A percentile compares a stretch with the other conserved stretches of the same genome.
Conservation (phyloP, 2,888 invertebrate genomes). For the Tubiluchus corallicola region DNA sequence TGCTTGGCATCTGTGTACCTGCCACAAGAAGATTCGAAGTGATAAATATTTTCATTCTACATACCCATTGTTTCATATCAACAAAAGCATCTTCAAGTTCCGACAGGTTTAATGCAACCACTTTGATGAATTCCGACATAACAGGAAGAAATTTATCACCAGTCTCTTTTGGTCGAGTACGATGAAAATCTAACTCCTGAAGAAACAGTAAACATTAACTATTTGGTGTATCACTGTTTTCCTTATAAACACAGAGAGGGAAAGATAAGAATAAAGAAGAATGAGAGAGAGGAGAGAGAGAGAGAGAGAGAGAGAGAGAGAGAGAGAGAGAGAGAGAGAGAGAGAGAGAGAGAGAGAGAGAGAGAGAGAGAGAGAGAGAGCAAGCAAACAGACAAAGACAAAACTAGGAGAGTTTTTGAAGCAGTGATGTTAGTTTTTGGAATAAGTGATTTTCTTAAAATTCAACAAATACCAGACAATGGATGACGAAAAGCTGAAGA, state of each 20-base stretch:
- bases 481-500: too few species aligned
- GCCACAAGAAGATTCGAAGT: too few species aligned
- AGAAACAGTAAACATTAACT: slow-evolving; percentile 4
- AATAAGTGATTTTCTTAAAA: too few species aligned
- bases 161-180: slow-evolving; percentile 39
- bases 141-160: slow-evolving; percentile 74
- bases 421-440: too few species aligned
- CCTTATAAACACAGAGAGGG: not conserved
- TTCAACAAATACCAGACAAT: too few species aligned
- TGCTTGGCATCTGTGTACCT: too few species aligned
- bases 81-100: slow-evolving; percentile 80
- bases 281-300: not conserved
- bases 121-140: slow-evolving; percentile 84
- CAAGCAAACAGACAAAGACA: too few species aligned
- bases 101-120: slow-evolving; percentile 72
- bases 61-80: slow-evolving; percentile 70
- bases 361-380: too few species aligned
- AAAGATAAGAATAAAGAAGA: not conserved
- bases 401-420: too few species aligned
- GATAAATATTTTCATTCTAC: too few species aligned
- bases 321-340: too few species aligned
- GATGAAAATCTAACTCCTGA: slow-evolving; percentile 68
- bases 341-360: too few species aligned
- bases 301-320: not conserved
- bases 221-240: not conserved